Conservation (phyloP, 2,113 vertebrate genomes). For the Neogobius melanostomus region DNA sequence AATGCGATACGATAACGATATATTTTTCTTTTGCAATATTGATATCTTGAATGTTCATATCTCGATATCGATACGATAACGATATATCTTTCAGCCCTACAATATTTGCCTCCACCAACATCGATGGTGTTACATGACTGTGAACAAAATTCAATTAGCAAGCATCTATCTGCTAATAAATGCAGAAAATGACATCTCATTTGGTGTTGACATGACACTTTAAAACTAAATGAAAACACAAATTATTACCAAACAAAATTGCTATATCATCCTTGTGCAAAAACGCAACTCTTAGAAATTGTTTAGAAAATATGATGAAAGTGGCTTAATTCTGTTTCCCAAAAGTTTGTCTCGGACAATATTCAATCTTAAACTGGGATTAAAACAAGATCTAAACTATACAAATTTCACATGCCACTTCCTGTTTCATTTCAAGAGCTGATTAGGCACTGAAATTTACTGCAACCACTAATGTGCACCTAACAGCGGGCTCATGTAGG, state of each 20-base stretch:
- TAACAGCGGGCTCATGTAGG: not conserved
- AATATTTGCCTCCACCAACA: too few species aligned
- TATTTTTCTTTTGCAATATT: too few species aligned
- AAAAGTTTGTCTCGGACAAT: too few species aligned
- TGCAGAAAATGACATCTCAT: not conserved
- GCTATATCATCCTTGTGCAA: not conserved
- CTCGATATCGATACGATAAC: too few species aligned
- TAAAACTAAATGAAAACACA: not conserved
- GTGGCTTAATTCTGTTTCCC: too few species aligned
- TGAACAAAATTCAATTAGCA: too few species aligned
- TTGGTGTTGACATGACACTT: not conserved
- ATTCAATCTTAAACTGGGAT: too few species aligned
- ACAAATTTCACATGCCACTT: not conserved
- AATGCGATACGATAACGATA: too few species aligned
- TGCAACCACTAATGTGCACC: not conserved
- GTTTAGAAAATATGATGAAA: not conserved
- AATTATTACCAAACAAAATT: not conserved
- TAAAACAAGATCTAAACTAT: not conserved
- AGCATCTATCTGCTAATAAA: too few species aligned
- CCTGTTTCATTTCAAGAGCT: not conserved
- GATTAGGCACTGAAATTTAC: not conserved
- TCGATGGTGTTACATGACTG: too few species aligned
- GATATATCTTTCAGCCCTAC: too few species aligned
- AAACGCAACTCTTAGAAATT: not conserved
- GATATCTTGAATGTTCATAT: too few species aligned